phyloP scores from a whole-genome alignment of 2,797 vertebrate species.

The Anabacerthia variegaticeps region DNA sequence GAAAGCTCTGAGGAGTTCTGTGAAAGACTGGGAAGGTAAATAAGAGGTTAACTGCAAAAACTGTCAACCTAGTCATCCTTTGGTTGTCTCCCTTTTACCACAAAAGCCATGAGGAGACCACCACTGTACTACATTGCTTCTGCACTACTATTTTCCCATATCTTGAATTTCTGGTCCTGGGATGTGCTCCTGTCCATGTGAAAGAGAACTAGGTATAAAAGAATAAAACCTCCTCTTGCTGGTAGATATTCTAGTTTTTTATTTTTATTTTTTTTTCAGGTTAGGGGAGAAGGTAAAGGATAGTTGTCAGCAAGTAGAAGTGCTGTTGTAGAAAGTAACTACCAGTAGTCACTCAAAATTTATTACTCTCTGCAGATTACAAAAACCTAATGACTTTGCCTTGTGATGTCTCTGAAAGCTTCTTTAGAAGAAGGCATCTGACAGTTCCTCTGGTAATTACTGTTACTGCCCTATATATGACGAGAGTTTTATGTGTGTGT shows the following conservation, averaged over 20 bases:
- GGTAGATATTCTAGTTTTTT: background rate
- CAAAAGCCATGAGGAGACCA: background rate
- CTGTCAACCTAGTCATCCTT: background rate
- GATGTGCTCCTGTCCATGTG: background rate
- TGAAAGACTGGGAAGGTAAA: background rate
- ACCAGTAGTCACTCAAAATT: background rate
- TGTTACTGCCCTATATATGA: constrained; percentile 4
- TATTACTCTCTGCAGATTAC: background rate
- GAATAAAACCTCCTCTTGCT: background rate
- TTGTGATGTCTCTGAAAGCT: background rate
- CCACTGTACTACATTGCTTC: background rate
- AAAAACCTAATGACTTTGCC: background rate
- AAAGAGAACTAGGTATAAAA: background rate
- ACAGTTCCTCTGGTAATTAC: constrained; percentile 11
- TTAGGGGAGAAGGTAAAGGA: background rate
- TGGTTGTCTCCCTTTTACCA: background rate
- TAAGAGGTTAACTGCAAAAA: background rate
- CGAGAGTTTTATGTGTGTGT: constrained; percentile 12
- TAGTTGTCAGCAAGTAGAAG: background rate
- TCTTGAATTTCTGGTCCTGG: background rate
- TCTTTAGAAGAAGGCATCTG: constrained; percentile 9
- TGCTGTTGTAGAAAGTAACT: background rate
- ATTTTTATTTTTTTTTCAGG: background rate
- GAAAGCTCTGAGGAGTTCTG: background rate
- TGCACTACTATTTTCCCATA: background rate